Evolutionary conservation across 2,888 invertebrate genomes (phyloP).

Genomic region (Drosophila fungiperda): DNA sequence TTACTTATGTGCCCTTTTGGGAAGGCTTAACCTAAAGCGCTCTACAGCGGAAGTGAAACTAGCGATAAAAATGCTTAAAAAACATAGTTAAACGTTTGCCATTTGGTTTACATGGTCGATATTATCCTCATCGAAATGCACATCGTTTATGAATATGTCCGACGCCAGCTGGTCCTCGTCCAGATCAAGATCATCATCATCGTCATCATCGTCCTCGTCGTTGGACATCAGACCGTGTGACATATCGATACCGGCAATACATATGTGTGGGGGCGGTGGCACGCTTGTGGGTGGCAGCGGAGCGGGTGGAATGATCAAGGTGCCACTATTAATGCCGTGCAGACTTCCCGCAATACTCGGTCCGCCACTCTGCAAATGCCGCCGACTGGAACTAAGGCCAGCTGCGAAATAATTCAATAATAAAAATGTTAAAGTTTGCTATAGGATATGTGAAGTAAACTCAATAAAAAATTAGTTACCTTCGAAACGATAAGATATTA

Average conservation of each 20-base stretch:
- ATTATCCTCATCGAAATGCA: constrained; percentile 81
- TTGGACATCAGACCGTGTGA: constrained; percentile 80
- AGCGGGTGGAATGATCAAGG: constrained; percentile 84
- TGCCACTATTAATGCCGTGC: constrained; percentile 85
- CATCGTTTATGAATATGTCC: constrained; percentile 84
- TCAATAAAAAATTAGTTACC: constrained; percentile 33
- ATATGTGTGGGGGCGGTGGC: constrained; percentile 85
- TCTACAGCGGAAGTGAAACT: constrained; percentile 65
- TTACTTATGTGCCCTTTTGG: constrained; percentile 31
- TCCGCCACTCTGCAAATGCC: constrained; percentile 85
- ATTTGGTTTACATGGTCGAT: constrained; percentile 83
- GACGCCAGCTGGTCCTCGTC: constrained; percentile 81
- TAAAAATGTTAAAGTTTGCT: neutral
- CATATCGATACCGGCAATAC: constrained; percentile 83
- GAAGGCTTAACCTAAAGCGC: constrained; percentile 68
- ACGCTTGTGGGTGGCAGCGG: constrained; percentile 85
- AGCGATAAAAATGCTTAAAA: constrained; percentile 68
- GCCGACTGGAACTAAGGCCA: constrained; percentile 85
- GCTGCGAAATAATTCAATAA: constrained; percentile 29
- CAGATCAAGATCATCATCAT: constrained; percentile 80
- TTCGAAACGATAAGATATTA: constrained; percentile 39
- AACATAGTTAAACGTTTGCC: constrained; percentile 84
- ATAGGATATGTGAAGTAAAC: neutral
- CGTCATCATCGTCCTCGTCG: constrained; percentile 77
- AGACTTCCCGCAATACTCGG: constrained; percentile 85